phyloP scores from a whole-genome alignment of 2,797 vertebrate genomes.

The Pangasius mekongensis region DNA sequence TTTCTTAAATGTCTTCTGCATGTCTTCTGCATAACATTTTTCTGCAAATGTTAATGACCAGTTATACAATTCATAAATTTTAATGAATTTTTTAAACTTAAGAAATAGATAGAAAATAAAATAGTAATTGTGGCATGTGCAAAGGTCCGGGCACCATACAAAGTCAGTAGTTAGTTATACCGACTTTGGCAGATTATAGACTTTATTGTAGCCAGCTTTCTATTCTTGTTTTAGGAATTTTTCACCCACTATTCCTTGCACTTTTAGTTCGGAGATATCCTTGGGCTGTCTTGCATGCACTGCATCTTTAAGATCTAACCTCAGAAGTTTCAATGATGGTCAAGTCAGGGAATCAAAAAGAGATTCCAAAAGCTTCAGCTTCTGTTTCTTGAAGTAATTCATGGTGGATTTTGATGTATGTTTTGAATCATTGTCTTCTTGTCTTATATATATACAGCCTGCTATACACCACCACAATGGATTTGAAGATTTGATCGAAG shows the following conservation, averaged over 20 bases:
- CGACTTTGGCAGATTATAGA: neutral
- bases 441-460: too few relatives aligned
- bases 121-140: neutral
- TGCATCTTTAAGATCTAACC: neutral
- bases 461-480: too few relatives aligned
- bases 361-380: neutral
- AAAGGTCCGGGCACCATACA: neutral
- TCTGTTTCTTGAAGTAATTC: neutral
- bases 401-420: neutral
- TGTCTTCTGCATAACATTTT: too few relatives aligned
- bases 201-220: neutral
- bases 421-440: neutral
- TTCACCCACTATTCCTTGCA: neutral
- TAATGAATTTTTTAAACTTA: neutral
- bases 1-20: too few relatives aligned
- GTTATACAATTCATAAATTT: too few relatives aligned
- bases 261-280: neutral
- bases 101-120: neutral
- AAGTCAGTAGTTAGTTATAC: neutral
- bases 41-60: too few relatives aligned
- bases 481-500: too few relatives aligned
- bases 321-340: neutral
- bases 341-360: neutral
- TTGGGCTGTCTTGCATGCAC: neutral
- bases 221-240: neutral